phyloP scores from a whole-genome alignment of 2,888 invertebrate species.

The Hypsopygia costalis region DNA sequence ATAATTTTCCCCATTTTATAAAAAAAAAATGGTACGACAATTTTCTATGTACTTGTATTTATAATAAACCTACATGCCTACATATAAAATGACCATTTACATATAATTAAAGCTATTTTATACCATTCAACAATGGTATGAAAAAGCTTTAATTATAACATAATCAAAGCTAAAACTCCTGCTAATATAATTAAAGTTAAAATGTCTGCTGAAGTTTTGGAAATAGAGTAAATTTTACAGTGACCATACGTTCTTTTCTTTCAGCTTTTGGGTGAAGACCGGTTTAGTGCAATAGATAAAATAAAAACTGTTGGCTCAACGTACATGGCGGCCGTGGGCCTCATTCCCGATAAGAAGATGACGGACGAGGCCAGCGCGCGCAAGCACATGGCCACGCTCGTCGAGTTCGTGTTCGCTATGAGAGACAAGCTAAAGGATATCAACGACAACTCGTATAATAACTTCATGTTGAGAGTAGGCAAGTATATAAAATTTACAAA shows the following conservation, averaged over 20 bases:
- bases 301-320: constrained; percentile 96
- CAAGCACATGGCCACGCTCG: constrained; percentile 85
- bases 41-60: no score
- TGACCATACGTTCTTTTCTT: constrained; percentile 14
- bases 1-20: no score
- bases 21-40: no score
- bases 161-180: no score
- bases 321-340: constrained; percentile 95
- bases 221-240: no score
- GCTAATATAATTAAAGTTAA: no score
- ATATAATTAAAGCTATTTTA: no score
- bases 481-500: constrained; percentile 74
- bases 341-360: constrained; percentile 90
- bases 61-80: no score
- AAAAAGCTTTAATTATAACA: no score
- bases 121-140: no score
- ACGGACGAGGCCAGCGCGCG: constrained; percentile 80
- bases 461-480: constrained; percentile 95
- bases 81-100: no score
- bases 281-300: constrained; percentile 93
- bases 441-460: constrained; percentile 95
- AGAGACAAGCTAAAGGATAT: constrained; percentile 91
- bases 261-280: constrained; percentile 90
- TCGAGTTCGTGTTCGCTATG: constrained; percentile 95
- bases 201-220: no score